Percentiles rank a stretch among this genome's conserved stretches.
Evolutionary conservation across 1,140 invertebrate species (phyloP).

Genomic region (Tetraneura akinire): DNA sequence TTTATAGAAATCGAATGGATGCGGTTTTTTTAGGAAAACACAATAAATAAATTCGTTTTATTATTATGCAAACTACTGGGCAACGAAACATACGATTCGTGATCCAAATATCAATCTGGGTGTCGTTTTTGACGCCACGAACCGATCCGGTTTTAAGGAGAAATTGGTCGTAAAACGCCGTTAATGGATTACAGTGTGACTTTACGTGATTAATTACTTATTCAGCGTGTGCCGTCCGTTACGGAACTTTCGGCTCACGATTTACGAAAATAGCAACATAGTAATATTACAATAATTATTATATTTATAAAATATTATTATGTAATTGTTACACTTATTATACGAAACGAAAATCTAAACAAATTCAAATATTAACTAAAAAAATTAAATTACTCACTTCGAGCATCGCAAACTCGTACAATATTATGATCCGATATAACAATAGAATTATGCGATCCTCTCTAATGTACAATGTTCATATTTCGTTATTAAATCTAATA

Average conservation of each 20-base stretch:
- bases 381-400: too few relatives aligned
- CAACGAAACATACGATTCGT: conserved; percentile 1
- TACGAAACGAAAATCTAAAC: not conserved
- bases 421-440: too few relatives aligned
- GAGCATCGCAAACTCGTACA: too few relatives aligned
- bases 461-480: too few relatives aligned
- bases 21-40: conserved; percentile 35
- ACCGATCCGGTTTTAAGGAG: conserved; percentile 39
- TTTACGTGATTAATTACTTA: conserved; percentile 50
- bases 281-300: too few relatives aligned
- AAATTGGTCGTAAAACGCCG: not conserved
- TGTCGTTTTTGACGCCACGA: conserved; percentile 29
- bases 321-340: not conserved
- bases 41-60: conserved; percentile 23
- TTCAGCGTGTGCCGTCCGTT: not conserved
- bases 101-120: conserved; percentile 30
- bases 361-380: not conserved
- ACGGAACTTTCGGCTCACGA: conserved; percentile 30
- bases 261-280: conserved; percentile 19
- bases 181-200: conserved; percentile 23
- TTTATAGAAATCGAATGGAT: conserved; percentile 13
- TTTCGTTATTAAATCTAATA: too few relatives aligned
- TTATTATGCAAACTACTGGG: conserved; percentile 20
- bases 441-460: too few relatives aligned
- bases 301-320: too few relatives aligned